These are phyloP conservation scores for Anguilla anguilla DNA, from an alignment of 2,797 vertebrate species.

Conservation along the genomic window DNA sequence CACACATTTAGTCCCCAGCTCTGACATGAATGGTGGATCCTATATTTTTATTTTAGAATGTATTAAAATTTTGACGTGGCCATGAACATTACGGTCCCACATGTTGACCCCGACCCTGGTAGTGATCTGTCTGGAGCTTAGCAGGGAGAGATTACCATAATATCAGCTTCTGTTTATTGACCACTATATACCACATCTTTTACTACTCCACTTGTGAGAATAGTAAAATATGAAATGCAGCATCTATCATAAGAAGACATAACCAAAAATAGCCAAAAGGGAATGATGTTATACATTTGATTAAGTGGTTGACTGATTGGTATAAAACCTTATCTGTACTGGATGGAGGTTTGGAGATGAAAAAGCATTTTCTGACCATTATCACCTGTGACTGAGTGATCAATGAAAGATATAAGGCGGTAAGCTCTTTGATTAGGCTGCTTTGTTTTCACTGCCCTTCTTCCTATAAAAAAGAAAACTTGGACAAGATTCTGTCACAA, in stretches of 20 bases:
- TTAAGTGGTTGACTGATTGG: not conserved
- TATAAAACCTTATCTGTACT: not conserved
- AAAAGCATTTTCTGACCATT: not conserved
- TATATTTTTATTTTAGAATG: no score
- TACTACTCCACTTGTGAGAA: not conserved
- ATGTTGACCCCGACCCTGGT: no score
- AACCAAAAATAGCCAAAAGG: not conserved
- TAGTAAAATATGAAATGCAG: not conserved
- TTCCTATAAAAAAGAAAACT: not conserved
- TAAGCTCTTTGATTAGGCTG: no score
- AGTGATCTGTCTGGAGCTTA: not conserved
- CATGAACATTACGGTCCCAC: no score
- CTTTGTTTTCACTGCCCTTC: not conserved
- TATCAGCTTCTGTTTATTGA: not conserved
- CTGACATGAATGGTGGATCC: no score
- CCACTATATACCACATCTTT: not conserved
- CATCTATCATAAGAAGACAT: not conserved
- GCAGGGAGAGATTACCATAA: not conserved
- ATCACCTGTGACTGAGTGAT: not conserved
- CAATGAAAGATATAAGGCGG: not conserved
- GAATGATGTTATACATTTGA: not conserved
- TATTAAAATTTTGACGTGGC: no score
- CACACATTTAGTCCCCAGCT: no score
- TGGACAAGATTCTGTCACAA: not conserved
- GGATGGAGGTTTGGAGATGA: not conserved